Conservation (phyloP, 2,113 vertebrate genomes). For the Falcunculus frontatus region DNA sequence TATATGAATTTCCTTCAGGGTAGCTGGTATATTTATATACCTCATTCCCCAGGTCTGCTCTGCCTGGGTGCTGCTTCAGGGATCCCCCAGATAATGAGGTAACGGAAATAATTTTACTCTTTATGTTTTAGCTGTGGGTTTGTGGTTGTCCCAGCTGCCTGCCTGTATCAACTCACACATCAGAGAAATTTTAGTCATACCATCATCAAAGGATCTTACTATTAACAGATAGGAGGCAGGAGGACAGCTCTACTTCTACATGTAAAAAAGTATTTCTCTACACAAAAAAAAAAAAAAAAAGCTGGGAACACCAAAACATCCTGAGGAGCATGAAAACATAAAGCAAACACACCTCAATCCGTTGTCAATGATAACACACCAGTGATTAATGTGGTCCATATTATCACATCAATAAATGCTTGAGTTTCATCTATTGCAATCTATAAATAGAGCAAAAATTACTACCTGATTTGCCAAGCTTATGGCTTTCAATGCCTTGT, state of each 20-base stretch:
- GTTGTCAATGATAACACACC: not conserved
- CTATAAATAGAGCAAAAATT: not conserved
- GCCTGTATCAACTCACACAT: not conserved
- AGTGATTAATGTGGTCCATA: not conserved
- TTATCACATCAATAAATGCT: not conserved
- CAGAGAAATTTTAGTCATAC: not conserved
- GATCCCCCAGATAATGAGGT: not conserved
- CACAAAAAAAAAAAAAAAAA: not conserved
- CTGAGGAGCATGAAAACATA: not conserved
- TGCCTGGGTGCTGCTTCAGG: not conserved
- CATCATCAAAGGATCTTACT: not conserved
- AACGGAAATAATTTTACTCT: not conserved
- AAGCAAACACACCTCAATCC: not conserved
- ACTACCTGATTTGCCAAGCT: constrained; percentile 86
- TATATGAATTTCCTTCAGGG: not conserved
- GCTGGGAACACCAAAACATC: not conserved
- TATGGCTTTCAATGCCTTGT: constrained; percentile 81
- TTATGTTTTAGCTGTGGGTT: not conserved
- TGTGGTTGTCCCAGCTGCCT: not conserved
- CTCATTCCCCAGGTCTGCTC: not conserved
- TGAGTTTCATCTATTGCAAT: not conserved
- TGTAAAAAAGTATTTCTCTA: not conserved
- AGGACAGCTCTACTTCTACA: not conserved
- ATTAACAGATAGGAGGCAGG: not conserved
- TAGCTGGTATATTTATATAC: not conserved